A percentile compares a stretch with the other conserved stretches of the same genome.
These are phyloP conservation scores for Macroglossus sobrinus DNA, from an alignment of 2,113 vertebrate genomes.

Conservation along the genomic window DNA sequence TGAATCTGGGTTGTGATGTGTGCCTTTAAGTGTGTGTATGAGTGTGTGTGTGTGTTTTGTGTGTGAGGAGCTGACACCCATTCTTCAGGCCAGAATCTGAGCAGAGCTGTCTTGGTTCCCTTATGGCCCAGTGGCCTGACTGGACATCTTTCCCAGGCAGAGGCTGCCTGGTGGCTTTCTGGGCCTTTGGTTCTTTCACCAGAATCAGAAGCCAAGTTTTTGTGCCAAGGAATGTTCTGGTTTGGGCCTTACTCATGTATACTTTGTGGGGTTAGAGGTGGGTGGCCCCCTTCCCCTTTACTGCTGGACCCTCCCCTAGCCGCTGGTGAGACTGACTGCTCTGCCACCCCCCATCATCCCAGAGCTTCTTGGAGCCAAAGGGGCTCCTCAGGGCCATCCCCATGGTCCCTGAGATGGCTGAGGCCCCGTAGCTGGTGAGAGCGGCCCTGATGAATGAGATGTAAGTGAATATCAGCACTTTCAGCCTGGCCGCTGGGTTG, in stretches of 20 bases:
- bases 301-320: not conserved
- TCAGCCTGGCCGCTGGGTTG: not conserved
- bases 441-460: not conserved
- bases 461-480: not conserved
- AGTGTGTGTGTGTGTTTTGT: not conserved
- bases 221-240: not conserved
- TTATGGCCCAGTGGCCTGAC: not conserved
- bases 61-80: fast-evolving
- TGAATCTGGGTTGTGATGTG: not conserved
- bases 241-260: not conserved
- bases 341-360: not conserved
- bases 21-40: not conserved
- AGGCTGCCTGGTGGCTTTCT: not conserved
- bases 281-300: not conserved
- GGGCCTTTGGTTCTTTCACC: not conserved
- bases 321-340: not conserved
- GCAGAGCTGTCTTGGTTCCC: no score
- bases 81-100: not conserved
- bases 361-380: not conserved
- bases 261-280: not conserved
- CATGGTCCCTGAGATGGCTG: fast-evolving
- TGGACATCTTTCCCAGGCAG: not conserved
- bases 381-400: not conserved
- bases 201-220: not conserved
- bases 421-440: not conserved